Evolutionary conservation across 2,888 invertebrate species (phyloP).

Genomic region (Phrixothrix hirtus): DNA sequence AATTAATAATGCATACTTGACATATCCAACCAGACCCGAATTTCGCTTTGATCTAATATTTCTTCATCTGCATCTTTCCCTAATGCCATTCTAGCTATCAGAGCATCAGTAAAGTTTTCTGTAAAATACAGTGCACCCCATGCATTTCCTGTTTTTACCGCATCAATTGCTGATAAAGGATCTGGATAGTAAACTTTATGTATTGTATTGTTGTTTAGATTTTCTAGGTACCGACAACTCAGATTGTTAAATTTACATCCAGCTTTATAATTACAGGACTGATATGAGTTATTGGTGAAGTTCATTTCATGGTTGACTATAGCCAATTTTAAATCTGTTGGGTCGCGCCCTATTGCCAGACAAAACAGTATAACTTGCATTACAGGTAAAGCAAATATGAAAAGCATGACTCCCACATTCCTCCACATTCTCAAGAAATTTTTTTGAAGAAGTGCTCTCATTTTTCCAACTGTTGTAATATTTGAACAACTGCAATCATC

Average conservation of each 20-base stretch:
- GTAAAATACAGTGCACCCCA: conserved; percentile 91
- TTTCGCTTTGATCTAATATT: conserved; percentile 83
- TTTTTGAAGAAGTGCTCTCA: conserved; percentile 84
- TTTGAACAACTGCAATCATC: conserved; percentile 61
- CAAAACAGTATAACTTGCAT: conserved; percentile 87
- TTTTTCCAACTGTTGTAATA: conserved; percentile 82
- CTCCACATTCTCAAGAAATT: conserved; percentile 85
- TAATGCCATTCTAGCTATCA: conserved; percentile 78
- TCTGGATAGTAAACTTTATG: conserved; percentile 70
- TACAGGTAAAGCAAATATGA: conserved; percentile 83
- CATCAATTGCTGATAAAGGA: conserved; percentile 67
- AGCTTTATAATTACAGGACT: conserved; percentile 58
- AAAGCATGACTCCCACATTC: conserved; percentile 79
- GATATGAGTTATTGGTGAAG: conserved; percentile 44
- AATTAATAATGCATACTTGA: conserved; percentile 81
- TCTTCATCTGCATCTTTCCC: conserved; percentile 85
- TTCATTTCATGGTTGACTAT: conserved; percentile 70
- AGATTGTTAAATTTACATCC: conserved; percentile 73
- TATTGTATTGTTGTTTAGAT: conserved; percentile 74
- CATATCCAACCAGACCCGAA: conserved; percentile 90
- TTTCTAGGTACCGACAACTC: conserved; percentile 79
- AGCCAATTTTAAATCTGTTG: conserved; percentile 58
- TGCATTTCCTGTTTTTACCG: conserved; percentile 75
- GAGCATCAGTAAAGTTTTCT: conserved; percentile 85
- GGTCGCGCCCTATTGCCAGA: conserved; percentile 83